Evolutionary conservation across 2,888 invertebrate species (phyloP).

Genomic region (Tenthredo notha): DNA sequence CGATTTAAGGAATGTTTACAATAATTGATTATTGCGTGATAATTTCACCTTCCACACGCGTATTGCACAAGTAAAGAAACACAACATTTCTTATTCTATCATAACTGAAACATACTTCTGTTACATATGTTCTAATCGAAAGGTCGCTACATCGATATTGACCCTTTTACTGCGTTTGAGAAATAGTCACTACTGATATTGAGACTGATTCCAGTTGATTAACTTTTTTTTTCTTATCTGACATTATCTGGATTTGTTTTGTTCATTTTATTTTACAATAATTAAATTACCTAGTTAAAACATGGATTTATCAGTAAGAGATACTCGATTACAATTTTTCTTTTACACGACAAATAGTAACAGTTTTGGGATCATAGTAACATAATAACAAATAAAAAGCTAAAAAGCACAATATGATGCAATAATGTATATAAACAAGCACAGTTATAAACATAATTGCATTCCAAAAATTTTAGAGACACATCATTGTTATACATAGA

Average conservation of each 20-base stretch:
- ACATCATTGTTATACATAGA: not conserved
- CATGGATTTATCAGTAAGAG: slow-evolving; percentile 44
- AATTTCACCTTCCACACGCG: slow-evolving; percentile 25
- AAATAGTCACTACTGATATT: slow-evolving; percentile 57
- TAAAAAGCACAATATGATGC: not conserved
- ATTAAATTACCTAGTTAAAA: slow-evolving; percentile 50
- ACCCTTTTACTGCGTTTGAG: slow-evolving; percentile 51
- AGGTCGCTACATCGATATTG: slow-evolving; percentile 54
- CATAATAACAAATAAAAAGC: not conserved
- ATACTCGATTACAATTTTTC: slow-evolving; percentile 27
- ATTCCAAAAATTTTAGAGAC: not conserved
- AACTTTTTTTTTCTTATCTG: slow-evolving; percentile 39
- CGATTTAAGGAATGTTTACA: not conserved
- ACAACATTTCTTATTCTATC: slow-evolving; percentile 74
- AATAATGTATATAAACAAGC: slow-evolving; percentile 6
- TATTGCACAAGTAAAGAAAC: slow-evolving; percentile 66
- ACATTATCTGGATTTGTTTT: slow-evolving; percentile 45
- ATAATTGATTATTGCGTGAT: slow-evolving; percentile 1
- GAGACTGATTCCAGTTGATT: slow-evolving; percentile 59
- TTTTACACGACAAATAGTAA: slow-evolving; percentile 12
- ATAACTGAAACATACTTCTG: slow-evolving; percentile 65
- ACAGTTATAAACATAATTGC: not conserved
- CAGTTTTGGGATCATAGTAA: not conserved
- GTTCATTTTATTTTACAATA: slow-evolving; percentile 45
- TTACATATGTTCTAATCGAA: slow-evolving; percentile 57